phyloP scores from a whole-genome alignment of 2,888 invertebrate species.

The Amblyteles armatorius region DNA sequence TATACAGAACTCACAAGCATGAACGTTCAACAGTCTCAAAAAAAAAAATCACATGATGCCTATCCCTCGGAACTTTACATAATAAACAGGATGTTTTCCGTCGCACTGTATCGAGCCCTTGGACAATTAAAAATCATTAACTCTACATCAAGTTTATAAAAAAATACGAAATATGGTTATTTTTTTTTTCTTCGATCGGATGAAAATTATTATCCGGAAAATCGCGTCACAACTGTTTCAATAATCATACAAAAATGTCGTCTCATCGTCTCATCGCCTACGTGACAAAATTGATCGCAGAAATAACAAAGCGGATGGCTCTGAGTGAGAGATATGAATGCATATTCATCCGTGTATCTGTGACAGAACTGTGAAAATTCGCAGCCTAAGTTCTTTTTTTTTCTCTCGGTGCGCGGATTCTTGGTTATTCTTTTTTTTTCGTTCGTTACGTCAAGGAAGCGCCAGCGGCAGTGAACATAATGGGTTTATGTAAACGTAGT shows the following conservation, averaged over 20 bases:
- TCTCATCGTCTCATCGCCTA: slow-evolving; percentile 18
- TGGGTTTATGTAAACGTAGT: slow-evolving; percentile 74
- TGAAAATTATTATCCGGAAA: slow-evolving; percentile 47
- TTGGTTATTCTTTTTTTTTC: slow-evolving; percentile 69
- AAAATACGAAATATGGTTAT: slow-evolving; percentile 70
- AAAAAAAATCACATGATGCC: slow-evolving; percentile 5
- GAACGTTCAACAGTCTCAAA: slow-evolving; percentile 4
- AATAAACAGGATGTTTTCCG: slow-evolving; percentile 34
- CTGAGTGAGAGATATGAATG: slow-evolving; percentile 12
- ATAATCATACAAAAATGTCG: slow-evolving; percentile 41
- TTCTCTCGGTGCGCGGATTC: slow-evolving; percentile 51
- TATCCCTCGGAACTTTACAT: slow-evolving; percentile 38
- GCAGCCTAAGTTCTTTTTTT: slow-evolving; percentile 20
- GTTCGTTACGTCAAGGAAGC: slow-evolving; percentile 75
- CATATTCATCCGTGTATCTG: slow-evolving; percentile 12
- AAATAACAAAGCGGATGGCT: slow-evolving; percentile 54
- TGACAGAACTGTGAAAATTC: slow-evolving; percentile 8
- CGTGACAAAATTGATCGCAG: slow-evolving; percentile 51
- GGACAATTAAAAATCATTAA: slow-evolving; percentile 51
- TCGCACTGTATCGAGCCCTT: slow-evolving; percentile 61
- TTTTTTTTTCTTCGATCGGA: slow-evolving; percentile 52
- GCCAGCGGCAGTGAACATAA: slow-evolving; percentile 82
- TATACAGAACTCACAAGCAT: slow-evolving; percentile 30
- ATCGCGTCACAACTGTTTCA: slow-evolving; percentile 25
- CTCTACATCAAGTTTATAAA: slow-evolving; percentile 65